Conservation (phyloP, 2,888 invertebrate species). For the Tetanocera ferruginea region DNA sequence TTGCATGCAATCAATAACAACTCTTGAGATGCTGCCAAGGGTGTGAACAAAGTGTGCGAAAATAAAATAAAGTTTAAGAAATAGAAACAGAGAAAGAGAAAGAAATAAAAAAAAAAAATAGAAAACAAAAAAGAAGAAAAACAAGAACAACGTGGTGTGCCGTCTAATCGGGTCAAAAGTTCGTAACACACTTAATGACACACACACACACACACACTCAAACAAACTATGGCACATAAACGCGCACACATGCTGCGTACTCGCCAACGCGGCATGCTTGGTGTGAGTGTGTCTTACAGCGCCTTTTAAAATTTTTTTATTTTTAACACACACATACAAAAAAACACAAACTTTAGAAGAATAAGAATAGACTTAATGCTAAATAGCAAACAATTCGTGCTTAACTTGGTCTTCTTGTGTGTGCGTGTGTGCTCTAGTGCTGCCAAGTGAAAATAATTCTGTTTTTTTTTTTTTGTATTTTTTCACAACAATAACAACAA, state of each 20-base stretch:
- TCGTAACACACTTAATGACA: slow-evolving; percentile 49
- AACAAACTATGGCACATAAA: not conserved
- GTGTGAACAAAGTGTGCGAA: slow-evolving; percentile 38
- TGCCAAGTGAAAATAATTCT: not conserved
- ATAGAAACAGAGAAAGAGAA: slow-evolving; percentile 4
- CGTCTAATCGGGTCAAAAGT: slow-evolving; percentile 66
- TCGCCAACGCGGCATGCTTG: slow-evolving; percentile 18
- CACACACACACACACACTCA: slow-evolving; percentile 17
- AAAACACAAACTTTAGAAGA: not conserved
- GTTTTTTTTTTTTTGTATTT: slow-evolving; percentile 25
- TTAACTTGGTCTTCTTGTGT: too few species aligned
- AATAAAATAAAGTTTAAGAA: slow-evolving; percentile 23
- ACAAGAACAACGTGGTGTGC: slow-evolving; percentile 20
- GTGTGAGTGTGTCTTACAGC: slow-evolving; percentile 33
- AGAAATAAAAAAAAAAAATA: slow-evolving; percentile 26
- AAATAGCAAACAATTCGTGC: not conserved
- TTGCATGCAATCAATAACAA: slow-evolving; percentile 7
- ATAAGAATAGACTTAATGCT: slow-evolving; percentile 27
- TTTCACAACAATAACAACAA: slow-evolving; percentile 23
- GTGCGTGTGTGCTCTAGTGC: too few species aligned
- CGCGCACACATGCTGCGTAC: not conserved
- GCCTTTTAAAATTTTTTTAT: slow-evolving; percentile 38
- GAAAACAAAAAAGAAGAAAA: slow-evolving; percentile 38
- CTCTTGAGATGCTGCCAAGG: slow-evolving; percentile 45
- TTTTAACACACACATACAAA: slow-evolving; percentile 15